These are phyloP conservation scores for Phocides pigmalion DNA, from an alignment of 1,140 invertebrate species.

Conservation along the genomic window DNA sequence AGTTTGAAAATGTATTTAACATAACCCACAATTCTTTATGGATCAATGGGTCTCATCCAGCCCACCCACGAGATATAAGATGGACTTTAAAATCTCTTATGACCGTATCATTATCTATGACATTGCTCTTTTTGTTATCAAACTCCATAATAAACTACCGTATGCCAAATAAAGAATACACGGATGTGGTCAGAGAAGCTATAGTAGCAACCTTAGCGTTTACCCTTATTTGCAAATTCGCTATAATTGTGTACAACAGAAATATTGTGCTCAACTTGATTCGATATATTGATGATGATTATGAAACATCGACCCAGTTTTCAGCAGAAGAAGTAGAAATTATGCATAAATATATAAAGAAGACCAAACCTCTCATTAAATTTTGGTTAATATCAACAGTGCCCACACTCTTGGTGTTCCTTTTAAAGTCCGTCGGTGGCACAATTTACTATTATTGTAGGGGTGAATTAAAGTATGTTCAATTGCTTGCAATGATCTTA, in stretches of 20 bases:
- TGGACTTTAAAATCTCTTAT: slow-evolving; percentile 37
- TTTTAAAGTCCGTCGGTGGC: no score
- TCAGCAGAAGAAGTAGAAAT: no score
- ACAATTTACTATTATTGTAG: no score
- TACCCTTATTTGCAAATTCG: background rate
- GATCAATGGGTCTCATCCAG: slow-evolving; percentile 48
- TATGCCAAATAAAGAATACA: background rate
- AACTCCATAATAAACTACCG: slow-evolving; percentile 3
- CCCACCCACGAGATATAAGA: slow-evolving; percentile 44
- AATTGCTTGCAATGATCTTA: no score
- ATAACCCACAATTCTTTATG: slow-evolving; percentile 37
- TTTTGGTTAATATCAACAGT: no score
- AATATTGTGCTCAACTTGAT: background rate
- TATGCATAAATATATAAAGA: no score
- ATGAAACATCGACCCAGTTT: no score
- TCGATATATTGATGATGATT: background rate
- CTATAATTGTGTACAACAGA: background rate
- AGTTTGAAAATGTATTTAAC: slow-evolving; percentile 53
- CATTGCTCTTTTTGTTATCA: background rate
- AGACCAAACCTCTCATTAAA: no score
- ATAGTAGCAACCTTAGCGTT: background rate
- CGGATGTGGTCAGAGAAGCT: background rate
- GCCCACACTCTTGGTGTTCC: no score
- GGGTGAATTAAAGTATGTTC: no score
- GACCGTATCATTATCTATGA: background rate